phyloP scores from a whole-genome alignment of 37 sponge, comb jelly and placozoan species.

The Axinella damicornis region DNA sequence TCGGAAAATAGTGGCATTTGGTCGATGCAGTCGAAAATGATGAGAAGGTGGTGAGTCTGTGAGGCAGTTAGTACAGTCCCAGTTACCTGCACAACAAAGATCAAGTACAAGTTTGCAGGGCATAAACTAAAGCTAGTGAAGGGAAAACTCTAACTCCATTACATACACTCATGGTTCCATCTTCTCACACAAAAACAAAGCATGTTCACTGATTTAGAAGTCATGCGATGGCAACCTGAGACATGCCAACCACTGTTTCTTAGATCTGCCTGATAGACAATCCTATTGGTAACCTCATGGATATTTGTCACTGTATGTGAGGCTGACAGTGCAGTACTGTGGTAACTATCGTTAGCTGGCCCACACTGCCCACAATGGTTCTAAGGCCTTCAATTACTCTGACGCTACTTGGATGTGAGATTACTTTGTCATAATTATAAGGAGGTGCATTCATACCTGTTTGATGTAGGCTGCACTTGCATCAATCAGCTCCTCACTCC shows the following conservation, averaged over 20 bases:
- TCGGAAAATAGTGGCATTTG: not conserved
- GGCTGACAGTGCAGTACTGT: not conserved
- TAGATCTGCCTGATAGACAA: too few relatives aligned
- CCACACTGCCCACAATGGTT: not conserved
- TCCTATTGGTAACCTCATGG: too few relatives aligned
- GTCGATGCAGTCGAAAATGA: conserved; percentile 35
- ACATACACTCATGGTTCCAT: too few relatives aligned
- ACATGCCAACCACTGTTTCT: too few relatives aligned
- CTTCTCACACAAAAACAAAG: too few relatives aligned
- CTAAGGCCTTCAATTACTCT: not conserved
- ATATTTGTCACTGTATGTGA: too few relatives aligned
- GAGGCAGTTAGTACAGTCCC: too few relatives aligned
- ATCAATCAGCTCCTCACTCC: conserved; percentile 29
- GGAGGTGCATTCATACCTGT: conserved; percentile 4
- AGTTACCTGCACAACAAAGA: not conserved
- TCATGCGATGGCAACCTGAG: too few relatives aligned
- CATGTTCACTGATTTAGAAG: too few relatives aligned
- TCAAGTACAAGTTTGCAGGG: not conserved
- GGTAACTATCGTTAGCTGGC: not conserved
- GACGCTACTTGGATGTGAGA: too few relatives aligned
- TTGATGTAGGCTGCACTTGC: conserved; percentile 31
- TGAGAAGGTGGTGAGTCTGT: conserved; percentile 1
- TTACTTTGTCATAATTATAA: not conserved
- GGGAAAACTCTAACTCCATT: too few relatives aligned
- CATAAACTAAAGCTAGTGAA: too few relatives aligned